Base-by-base conservation (phyloP, 2,888 invertebrate genomes). In the Perithous albicinctus region DNA sequence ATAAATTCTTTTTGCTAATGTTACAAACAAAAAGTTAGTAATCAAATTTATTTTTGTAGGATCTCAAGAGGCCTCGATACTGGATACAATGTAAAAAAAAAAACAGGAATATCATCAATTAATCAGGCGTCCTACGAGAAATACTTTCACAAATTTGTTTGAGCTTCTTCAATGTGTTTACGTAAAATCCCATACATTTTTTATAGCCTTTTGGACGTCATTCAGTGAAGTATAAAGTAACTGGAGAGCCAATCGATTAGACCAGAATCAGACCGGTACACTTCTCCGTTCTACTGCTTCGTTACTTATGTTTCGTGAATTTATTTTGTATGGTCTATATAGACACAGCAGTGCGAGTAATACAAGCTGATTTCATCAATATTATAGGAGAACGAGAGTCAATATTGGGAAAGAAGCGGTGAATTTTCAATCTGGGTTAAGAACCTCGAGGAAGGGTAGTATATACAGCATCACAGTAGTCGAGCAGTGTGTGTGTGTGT, bases 341-440 rank as follows among this genome's bases (percentile, higher is more conserved):
- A 46, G 26, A 29, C 26, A 10, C 18, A 43, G 10, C 7, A 32
- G 18, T 46, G n/a, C 35, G 20, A 20, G 20, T 35, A 66, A 66
- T 66, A 29, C 8, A 23, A 32, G 29, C 64, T 23, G 46, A 4
- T 15, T 46, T 46, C 43, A 32, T 46, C 43, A 29, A 66, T 63
- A 63, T 63, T 66, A 15, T 46, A 66, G 29, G n/a, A 26, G 43
- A 66, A 66, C 46, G 26, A 43, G 64, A 66, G 43, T 66, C 64
- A 74, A 54, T 61, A 63, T 61, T 59, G 56, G 59, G 12, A 56
- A 23, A 38, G 46, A 20, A 23, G 54, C 29, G 26, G 26, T 20
- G 3, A 20, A 46, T 74, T 79, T 46, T 43, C 5, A 38, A 79
- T 63, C 20, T 74, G 61, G 79, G 74, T 79, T 74, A 63, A 79